Conservation (phyloP, 2,888 invertebrate species). For the Drosophila kokeensis region DNA sequence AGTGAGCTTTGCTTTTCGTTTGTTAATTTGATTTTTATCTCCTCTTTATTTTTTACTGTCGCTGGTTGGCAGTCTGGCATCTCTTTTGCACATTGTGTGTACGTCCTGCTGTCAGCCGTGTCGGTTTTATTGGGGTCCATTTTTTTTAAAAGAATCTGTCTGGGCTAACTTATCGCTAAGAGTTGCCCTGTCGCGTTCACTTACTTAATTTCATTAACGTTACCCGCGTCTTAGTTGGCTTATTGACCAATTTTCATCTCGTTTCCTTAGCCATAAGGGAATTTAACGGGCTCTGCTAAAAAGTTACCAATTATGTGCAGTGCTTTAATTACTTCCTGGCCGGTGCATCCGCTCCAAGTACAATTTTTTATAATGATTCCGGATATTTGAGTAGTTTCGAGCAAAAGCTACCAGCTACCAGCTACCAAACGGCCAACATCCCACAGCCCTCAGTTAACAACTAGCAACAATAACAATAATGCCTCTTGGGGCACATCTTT, state of each 20-base stretch:
- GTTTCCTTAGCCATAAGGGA: constrained; percentile 32
- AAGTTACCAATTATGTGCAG: constrained; percentile 73
- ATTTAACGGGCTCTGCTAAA: constrained; percentile 46
- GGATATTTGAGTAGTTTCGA: constrained; percentile 78
- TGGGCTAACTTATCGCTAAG: constrained; percentile 14
- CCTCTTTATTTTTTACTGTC: constrained; percentile 63
- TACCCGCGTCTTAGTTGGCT: constrained; percentile 26
- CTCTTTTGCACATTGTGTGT: constrained; percentile 58
- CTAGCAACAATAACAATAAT: constrained; percentile 63
- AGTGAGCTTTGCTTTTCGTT: constrained; percentile 50
- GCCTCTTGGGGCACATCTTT: constrained; percentile 51
- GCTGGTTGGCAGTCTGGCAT: constrained; percentile 32
- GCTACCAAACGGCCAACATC: constrained; percentile 28
- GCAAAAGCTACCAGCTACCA: constrained; percentile 66
- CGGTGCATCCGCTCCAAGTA: constrained; percentile 57
- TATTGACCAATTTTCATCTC: constrained; percentile 20
- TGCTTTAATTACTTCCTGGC: constrained; percentile 74
- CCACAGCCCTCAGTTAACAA: constrained; percentile 34
- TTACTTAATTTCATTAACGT: constrained; percentile 33
- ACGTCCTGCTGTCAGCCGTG: constrained; percentile 44
- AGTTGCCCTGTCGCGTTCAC: constrained; percentile 27
- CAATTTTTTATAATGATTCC: constrained; percentile 78
- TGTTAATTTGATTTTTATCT: constrained; percentile 80
- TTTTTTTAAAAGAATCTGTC: constrained; percentile 31
- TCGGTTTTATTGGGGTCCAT: constrained; percentile 58